Evolutionary conservation across 2,888 invertebrate species (phyloP).

Genomic region (Mayetiola destructor): DNA sequence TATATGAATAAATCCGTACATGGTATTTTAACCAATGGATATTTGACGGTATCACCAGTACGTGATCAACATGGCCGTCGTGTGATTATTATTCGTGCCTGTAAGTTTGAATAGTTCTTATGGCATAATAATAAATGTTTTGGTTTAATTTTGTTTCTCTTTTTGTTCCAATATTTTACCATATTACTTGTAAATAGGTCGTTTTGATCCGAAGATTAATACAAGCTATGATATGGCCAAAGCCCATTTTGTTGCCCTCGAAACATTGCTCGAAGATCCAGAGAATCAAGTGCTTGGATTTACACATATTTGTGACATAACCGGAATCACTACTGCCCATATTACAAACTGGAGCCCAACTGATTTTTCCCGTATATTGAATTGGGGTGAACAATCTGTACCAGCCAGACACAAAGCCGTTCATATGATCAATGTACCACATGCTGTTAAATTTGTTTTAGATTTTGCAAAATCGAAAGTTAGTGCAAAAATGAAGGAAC

Average conservation of each 20-base stretch:
- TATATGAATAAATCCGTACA: conserved; percentile 44
- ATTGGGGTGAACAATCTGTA: conserved; percentile 68
- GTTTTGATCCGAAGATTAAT: conserved; percentile 51
- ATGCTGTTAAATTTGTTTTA: conserved; percentile 57
- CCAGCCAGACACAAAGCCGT: conserved; percentile 69
- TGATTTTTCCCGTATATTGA: conserved; percentile 53
- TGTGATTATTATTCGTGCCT: conserved; percentile 44
- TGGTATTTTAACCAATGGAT: conserved; percentile 53
- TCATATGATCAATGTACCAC: conserved; percentile 54
- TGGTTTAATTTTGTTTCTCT: not conserved
- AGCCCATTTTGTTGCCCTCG: conserved; percentile 55
- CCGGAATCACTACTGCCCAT: conserved; percentile 46
- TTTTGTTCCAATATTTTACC: not conserved
- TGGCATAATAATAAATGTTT: not conserved
- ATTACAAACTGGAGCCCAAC: conserved; percentile 58
- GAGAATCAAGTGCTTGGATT: conserved; percentile 61
- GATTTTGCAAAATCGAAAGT: conserved; percentile 56
- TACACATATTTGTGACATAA: conserved; percentile 55
- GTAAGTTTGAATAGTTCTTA: conserved; percentile 11
- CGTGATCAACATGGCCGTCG: conserved; percentile 54
- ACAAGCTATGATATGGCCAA: conserved; percentile 55
- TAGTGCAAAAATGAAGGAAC: conserved; percentile 54
- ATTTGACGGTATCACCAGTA: conserved; percentile 46
- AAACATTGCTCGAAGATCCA: conserved; percentile 59
- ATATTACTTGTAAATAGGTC: conserved; percentile 37